Conservation (phyloP, 2,888 invertebrate species). For the Axea sp. region DNA sequence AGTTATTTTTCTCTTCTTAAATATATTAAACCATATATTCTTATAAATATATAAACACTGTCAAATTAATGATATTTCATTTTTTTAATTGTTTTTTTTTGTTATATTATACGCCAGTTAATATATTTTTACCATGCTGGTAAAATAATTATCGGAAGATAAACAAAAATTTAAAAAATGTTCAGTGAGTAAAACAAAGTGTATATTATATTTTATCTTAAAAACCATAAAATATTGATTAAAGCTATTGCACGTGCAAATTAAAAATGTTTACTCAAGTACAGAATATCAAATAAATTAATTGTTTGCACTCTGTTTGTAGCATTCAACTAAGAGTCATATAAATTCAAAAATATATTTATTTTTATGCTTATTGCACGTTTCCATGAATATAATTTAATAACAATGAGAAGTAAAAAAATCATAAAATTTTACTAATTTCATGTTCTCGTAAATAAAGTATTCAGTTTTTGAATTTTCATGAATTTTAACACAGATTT, state of each 20-base stretch:
- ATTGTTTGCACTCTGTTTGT: slow-evolving; percentile 1
- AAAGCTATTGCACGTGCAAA: slow-evolving; percentile 27
- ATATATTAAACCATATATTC: too few species aligned
- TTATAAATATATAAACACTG: too few species aligned
- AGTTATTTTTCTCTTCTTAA: too few species aligned
- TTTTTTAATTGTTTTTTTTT: too few species aligned
- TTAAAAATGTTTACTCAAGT: slow-evolving; percentile 8
- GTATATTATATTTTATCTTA: slow-evolving; percentile 6
- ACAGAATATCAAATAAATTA: slow-evolving; percentile 3
- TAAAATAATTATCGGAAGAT: too few species aligned
- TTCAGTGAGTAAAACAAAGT: too few species aligned
- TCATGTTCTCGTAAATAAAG: background rate
- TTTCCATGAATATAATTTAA: slow-evolving; percentile 17
- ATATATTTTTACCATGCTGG: too few species aligned
- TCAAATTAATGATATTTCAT: too few species aligned
- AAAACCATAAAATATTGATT: slow-evolving; percentile 23
- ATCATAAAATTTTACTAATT: slow-evolving; percentile 5
- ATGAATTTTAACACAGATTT: slow-evolving; percentile 2
- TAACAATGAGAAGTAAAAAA: slow-evolving; percentile 15
- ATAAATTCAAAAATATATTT: slow-evolving; percentile 12
- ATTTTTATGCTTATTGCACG: slow-evolving; percentile 1
- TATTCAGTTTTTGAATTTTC: background rate
- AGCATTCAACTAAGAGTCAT: too few species aligned
- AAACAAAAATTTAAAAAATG: too few species aligned
- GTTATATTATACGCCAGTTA: too few species aligned